phyloP scores from a whole-genome alignment of 1,140 invertebrate species.

The Drosophila nigrodunni region DNA sequence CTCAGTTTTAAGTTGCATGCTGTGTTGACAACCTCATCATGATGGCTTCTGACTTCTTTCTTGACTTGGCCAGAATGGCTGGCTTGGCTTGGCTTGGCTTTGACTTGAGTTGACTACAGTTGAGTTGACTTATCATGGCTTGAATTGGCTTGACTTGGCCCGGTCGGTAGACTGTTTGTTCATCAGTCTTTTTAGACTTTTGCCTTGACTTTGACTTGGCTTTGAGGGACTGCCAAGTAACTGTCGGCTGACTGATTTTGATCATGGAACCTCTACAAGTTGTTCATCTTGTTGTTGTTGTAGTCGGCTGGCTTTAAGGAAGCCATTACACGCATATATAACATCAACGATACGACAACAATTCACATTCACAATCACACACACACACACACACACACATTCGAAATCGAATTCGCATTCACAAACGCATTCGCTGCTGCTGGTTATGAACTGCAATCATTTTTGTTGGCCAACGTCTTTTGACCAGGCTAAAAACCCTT shows the following conservation, averaged over 20 bases:
- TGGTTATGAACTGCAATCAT: conserved; percentile 72
- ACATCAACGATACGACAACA: conserved; percentile 47
- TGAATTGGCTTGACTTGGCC: neutral
- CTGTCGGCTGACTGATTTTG: conserved; percentile 67
- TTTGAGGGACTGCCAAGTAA: conserved; percentile 20
- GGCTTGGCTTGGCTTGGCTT: neutral
- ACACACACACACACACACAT: conserved; percentile 6
- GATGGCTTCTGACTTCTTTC: conserved; percentile 21
- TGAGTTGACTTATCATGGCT: neutral
- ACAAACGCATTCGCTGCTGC: conserved; percentile 20
- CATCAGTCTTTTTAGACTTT: conserved; percentile 17
- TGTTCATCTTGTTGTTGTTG: conserved; percentile 34
- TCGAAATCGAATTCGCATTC: conserved; percentile 33
- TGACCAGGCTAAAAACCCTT: conserved; percentile 17
- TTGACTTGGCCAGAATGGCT: no score
- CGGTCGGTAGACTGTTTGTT: conserved; percentile 8
- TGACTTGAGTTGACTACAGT: neutral
- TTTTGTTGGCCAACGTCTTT: conserved; percentile 51
- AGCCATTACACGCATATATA: conserved; percentile 81
- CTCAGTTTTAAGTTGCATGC: conserved; percentile 16
- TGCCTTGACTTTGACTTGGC: conserved; percentile 23
- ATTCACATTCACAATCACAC: conserved; percentile 35
- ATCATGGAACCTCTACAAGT: conserved; percentile 48
- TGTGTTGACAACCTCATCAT: conserved; percentile 53
- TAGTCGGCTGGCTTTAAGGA: conserved; percentile 72